Evolutionary conservation across 2,113 vertebrate species (phyloP), one percentile per base, ranked within the genome.

Genomic region (Cheilinus undulatus): DNA sequence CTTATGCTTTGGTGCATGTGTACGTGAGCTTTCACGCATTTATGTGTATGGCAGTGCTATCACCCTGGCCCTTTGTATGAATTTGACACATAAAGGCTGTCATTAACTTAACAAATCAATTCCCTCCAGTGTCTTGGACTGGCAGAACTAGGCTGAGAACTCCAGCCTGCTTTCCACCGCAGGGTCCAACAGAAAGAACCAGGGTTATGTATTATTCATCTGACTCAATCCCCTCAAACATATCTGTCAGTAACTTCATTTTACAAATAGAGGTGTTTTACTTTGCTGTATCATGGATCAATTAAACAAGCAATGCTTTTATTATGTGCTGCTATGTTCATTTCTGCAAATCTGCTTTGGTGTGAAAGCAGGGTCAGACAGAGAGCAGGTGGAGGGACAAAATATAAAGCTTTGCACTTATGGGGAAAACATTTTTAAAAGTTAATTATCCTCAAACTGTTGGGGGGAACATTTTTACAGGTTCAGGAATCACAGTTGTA

Each of bases 51-150:
- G 56, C 58, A 59, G 62, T n/a, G 50, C 71, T 52, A 42, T 73
- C 64, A 26, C n/a, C 38, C 72, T 64, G 32, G 70, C 82, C 73
- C 87, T 83, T 71, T 80, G 70, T 86, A 65, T 30, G 78, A 75
- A 77, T 84, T 80, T 84, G 69, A 81, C 78, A 74, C 81, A 70
- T 72, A 79, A 79, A 74, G 68, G 56, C 68, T 88, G 80, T 86
- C 86, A 69, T 89, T 81, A 85, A 88, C 86, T 84, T 79, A 45
- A 83, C 83, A 77, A 80, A 88, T 86, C 84, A 86, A 85, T 83
- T 85, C 86, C 86, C 84, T 49, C 26, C 67, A 76, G 78, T 64
- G 78, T 86, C 54, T 81, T 60, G 50, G 80, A 43, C 32, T 70
- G 79, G 71, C 73, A 86, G 81, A 88, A 73, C 74, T 52, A 83